phyloP scores from a whole-genome alignment of 2,113 vertebrate genomes.

The Gallinago undulata region DNA sequence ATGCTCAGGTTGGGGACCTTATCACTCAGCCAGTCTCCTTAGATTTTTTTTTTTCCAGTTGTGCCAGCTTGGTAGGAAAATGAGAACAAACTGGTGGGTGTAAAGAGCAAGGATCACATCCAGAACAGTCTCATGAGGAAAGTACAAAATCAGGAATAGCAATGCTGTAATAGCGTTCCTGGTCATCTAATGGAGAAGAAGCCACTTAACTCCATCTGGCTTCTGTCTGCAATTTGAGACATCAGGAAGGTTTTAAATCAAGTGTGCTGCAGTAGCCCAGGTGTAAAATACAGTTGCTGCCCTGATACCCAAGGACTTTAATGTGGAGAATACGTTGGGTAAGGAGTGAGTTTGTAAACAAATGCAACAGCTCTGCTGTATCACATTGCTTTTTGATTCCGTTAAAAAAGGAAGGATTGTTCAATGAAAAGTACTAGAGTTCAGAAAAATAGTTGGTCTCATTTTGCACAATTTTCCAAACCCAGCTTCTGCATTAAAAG shows the following conservation, averaged over 20 bases:
- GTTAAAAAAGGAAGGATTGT: not conserved
- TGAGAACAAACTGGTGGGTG: not conserved
- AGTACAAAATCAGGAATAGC: not conserved
- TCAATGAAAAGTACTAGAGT: not conserved
- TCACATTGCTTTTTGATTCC: not conserved
- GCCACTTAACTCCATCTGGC: not conserved
- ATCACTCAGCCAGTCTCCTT: too few species aligned
- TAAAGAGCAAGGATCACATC: not conserved
- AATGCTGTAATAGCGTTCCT: not conserved
- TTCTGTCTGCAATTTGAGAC: not conserved
- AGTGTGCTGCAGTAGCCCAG: not conserved
- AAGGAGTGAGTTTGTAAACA: not conserved
- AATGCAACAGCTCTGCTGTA: not conserved
- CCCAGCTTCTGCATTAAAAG: not conserved
- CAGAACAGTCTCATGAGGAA: not conserved
- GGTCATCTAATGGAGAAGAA: not conserved
- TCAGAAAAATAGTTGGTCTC: not conserved
- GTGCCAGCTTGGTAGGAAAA: not conserved
- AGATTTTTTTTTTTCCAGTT: not conserved
- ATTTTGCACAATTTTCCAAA: not conserved
- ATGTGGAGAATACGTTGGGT: too few species aligned
- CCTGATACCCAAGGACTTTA: accelerated
- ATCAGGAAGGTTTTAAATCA: accelerated
- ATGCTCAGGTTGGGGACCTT: too few species aligned
- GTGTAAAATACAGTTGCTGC: not conserved